Evolutionary conservation across 2,888 invertebrate species (phyloP), one percentile per base, ranked within the genome.

Genomic region (Pammene fasciana): DNA sequence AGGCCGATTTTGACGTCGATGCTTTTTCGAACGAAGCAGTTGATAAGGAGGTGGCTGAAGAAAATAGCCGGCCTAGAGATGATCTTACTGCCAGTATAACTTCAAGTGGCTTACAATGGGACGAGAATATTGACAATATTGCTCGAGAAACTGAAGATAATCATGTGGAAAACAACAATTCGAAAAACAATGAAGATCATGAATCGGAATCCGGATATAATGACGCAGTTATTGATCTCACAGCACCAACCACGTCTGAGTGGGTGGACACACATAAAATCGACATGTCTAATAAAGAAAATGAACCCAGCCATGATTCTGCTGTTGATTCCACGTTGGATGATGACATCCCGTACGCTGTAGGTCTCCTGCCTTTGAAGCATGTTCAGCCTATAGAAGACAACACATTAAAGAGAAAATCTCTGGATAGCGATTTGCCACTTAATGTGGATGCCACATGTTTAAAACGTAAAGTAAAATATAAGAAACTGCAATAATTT

Each of bases 261-360:
- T 34, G 79, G 0, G 83, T 83, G 10, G 77, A 81, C 34, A 86
- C 85, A 83, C 78, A 80, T 16, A 76, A 75, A 14, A 79, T 81
- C 64, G 77, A 81, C 48, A 67, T 72, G 41, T 68, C 75, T 9
- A 79, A 83, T 72, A 86, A 86, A 68, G 86, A 86, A 74, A 88
- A 85, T 75, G 77, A 79, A 70, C 72, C 73, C 54, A 72, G 76
- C 59, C 72, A 67, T 59, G 65, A 72, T 14, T 74, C 76, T 70
- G 71, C 75, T 66, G 68, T 76, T n/a, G 78, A 75, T 70, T 74
- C 80, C 8, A 79, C 79, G 36, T 75, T 85, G 61, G 83, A 85
- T 64, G 85, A 87, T 70, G 83, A 90, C 68, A 90, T 92, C 71
- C 92, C 92, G 0, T 92, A 81, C 74, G 92, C 92, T n/a, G 91